Evolutionary conservation across 2,888 invertebrate genomes (phyloP), one percentile per base, ranked within the genome.

Genomic region (Andrena hattorfiana): DNA sequence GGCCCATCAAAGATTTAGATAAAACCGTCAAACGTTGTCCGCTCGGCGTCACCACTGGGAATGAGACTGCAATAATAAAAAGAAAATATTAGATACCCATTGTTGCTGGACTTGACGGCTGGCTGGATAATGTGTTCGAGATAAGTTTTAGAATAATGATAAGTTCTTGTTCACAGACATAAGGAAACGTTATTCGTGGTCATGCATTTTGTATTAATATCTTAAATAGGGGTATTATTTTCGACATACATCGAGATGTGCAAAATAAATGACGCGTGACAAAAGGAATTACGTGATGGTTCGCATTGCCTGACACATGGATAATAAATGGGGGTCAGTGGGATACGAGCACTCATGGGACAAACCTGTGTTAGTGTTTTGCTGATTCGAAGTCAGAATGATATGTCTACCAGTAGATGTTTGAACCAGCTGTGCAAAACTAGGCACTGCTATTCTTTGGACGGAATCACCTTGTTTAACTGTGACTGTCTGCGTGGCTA

Each of bases 391-490:
- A 3, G 96, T 96, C 68, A 96, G 92, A 81, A 97, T 94, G 87
- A 96, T 95, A 93, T 97, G 97, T 89, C 96, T 96, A 8, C 97
- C 97, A 70, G 96, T 95, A 30, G 96, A 95, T 6, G 96, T 96
- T 92, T 97, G 97, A 66, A 97, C 96, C 69, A 97, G 94, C 91
- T 97, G 97, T 60, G 97, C 96, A 88, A 95, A 93, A 88, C 92
- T 90, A 72, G 94, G 93, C 73, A 93, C 90, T 56, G 93, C 91
- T 90, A 93, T 93, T 89, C 93, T 92, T 84, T 93, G 94, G 86
- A 94, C 92, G 87, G 94, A 94, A 91, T 93, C 93, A 74, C 93
- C 93, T 87, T 93, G 92, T 76, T 94, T 93, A 54, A 94, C 91
- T 26, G 94, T 92, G 74, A 93, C 92, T 59, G 93, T 93, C 85